Evolutionary conservation across 2,888 invertebrate genomes (phyloP), one percentile per base, ranked within the genome.

Genomic region (Erpobdella octoculata): DNA sequence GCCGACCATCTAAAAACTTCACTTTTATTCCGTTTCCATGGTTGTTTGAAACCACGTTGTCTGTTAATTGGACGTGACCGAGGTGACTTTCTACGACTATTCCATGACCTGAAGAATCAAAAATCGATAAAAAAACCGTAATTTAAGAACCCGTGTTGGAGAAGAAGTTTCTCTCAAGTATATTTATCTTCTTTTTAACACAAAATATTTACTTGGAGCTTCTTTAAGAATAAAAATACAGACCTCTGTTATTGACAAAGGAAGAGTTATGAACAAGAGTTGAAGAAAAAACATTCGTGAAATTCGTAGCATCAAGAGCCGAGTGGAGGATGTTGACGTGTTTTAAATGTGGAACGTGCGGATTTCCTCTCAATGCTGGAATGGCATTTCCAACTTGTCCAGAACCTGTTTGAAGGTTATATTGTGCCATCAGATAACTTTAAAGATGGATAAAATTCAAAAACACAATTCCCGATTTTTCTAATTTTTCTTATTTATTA

Each of bases 271-370:
- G 88, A 75, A 96, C 88, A 65, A 87, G 83, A 77, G 93, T 87
- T 8, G 92, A 91, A 33, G 91, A 90, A 78, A 89, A 88, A 1
- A 94, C 90, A 76, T 89, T 87, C 1, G 92, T 92, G 77, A 93
- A 87, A 81, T 94, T 94, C 75, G 96, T 88, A 15, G 92, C 98
- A 80, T 94, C 95, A 81, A 90, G 93, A 1, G 95, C 95, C 15
- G 93, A 92, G 82, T 91, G 88, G 59, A 89, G 87, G 76, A 98
- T 88, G 76, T 90, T 89, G 72, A 96, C 86, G 77, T 91, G 88
- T 77, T 90, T 88, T 87, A 97, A 89, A 69, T 89, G 85, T 0
- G 98, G 98, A 0, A 96, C 93, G 46, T 76, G 76, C 0, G 83
- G 83, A 71, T 80, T 80, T 18, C 82, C 82, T 68, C 81, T 79